A percentile compares a stretch with the other conserved stretches of the same genome.
Evolutionary conservation across 2,888 invertebrate genomes (phyloP).

Genomic region (Drosophila prostipennis): DNA sequence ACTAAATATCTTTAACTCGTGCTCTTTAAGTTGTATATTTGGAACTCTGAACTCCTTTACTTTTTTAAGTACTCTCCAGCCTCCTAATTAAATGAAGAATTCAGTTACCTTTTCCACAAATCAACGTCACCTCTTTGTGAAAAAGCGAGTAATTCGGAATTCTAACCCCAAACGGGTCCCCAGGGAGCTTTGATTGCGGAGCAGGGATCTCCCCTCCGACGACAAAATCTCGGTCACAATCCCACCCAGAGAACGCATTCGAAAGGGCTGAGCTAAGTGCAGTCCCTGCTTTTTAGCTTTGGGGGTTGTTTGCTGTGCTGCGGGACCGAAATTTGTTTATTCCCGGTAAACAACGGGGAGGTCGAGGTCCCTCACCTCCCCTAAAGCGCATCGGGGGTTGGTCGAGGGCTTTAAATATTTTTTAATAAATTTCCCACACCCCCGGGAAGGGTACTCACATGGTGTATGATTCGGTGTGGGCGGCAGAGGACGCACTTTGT

Average conservation of each 20-base stretch:
- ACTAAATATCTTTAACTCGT: no score
- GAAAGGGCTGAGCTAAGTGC: constrained; percentile 66
- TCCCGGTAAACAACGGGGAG: constrained; percentile 56
- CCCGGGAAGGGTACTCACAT: constrained; percentile 80
- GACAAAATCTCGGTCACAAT: constrained; percentile 44
- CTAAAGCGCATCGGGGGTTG: constrained; percentile 47
- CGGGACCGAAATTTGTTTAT: constrained; percentile 67
- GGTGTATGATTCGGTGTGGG: constrained; percentile 87
- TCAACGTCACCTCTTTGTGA: constrained; percentile 2
- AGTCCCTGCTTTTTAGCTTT: constrained; percentile 29
- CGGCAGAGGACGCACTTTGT: constrained; percentile 91
- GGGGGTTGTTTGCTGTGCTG: constrained; percentile 57
- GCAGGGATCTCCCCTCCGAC: constrained; percentile 8
- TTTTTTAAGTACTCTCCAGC: not conserved
- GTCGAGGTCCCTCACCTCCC: constrained; percentile 12
- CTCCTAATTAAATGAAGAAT: constrained; percentile 25
- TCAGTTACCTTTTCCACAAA: constrained; percentile 33
- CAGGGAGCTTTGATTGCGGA: constrained; percentile 15
- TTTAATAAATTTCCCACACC: constrained; percentile 61
- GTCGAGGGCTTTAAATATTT: constrained; percentile 54
- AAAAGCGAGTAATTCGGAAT: not conserved
- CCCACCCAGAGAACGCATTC: constrained; percentile 31
- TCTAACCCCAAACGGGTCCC: constrained; percentile 36
- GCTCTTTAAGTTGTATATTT: no score
- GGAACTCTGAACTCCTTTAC: no score